Evolutionary conservation across 2,888 invertebrate genomes (phyloP).

Genomic region (Epinotia brunnichana): DNA sequence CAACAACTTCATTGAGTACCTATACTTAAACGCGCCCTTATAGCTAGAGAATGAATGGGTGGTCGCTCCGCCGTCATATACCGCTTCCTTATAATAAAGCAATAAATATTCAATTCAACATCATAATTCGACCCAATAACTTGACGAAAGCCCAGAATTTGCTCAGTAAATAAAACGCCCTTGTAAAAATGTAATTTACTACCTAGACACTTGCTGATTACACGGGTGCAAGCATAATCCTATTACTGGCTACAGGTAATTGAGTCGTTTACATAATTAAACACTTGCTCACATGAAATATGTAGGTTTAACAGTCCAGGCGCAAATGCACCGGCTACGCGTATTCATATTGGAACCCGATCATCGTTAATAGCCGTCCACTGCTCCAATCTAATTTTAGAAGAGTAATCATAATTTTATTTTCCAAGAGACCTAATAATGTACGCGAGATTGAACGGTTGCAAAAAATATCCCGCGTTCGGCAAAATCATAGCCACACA

Average conservation of each 20-base stretch:
- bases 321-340: conserved; percentile 20
- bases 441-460: neutral
- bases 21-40: conserved; percentile 31
- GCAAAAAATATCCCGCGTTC: conserved; percentile 12
- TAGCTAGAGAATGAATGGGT: conserved; percentile 34
- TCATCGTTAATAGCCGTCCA: conserved; percentile 17
- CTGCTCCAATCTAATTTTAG: conserved; percentile 13
- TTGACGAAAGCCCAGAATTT: conserved; percentile 16
- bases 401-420: conserved; percentile 11
- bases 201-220: conserved; percentile 40
- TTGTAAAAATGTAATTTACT: conserved; percentile 42
- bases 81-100: conserved; percentile 30
- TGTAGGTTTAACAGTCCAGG: conserved; percentile 38
- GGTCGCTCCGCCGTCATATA: conserved; percentile 24
- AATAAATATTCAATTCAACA: conserved; percentile 33
- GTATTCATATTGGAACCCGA: conserved; percentile 25
- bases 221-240: conserved; percentile 42
- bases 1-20: conserved; percentile 11
- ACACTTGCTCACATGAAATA: conserved; percentile 43
- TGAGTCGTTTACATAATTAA: conserved; percentile 44
- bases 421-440: neutral
- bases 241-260: conserved; percentile 42
- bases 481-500: conserved; percentile 4
- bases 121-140: conserved; percentile 26
- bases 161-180: conserved; percentile 18